Percentiles rank a stretch among this genome's conserved stretches.
Conservation (phyloP, 2,113 vertebrate genomes). For the Choloepus hoffmanni region DNA sequence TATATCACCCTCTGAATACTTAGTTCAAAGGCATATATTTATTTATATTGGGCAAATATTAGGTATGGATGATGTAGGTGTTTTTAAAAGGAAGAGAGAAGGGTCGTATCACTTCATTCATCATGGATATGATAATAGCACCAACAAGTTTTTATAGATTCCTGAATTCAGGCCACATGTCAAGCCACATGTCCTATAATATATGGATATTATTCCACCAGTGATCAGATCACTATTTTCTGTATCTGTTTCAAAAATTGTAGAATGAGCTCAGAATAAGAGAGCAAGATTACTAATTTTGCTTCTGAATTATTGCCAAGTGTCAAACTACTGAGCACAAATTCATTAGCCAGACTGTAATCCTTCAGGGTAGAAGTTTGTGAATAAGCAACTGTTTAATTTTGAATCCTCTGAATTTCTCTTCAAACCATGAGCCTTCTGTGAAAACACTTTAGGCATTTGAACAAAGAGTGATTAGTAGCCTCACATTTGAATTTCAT, state of each 20-base stretch:
- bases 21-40: background rate
- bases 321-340: slow-evolving; percentile 2
- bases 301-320: background rate
- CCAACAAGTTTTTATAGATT: background rate
- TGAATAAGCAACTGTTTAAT: slow-evolving; percentile 23
- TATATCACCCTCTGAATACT: background rate
- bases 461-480: background rate
- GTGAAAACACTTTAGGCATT: background rate
- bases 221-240: background rate
- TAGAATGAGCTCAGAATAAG: background rate
- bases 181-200: background rate
- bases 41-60: background rate
- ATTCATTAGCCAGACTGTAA: background rate
- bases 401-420: slow-evolving; percentile 15
- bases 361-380: background rate
- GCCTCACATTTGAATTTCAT: slow-evolving; percentile 49
- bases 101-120: background rate
- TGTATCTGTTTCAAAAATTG: background rate
- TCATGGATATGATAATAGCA: background rate
- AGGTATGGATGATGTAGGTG: background rate
- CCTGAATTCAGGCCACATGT: background rate
- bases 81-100: background rate
- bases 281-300: background rate
- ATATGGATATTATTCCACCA: background rate
- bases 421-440: background rate